Percentiles rank a stretch among this genome's conserved stretches.
phyloP scores from a whole-genome alignment of 2,113 vertebrate species.

The Microtus ochrogaster region DNA sequence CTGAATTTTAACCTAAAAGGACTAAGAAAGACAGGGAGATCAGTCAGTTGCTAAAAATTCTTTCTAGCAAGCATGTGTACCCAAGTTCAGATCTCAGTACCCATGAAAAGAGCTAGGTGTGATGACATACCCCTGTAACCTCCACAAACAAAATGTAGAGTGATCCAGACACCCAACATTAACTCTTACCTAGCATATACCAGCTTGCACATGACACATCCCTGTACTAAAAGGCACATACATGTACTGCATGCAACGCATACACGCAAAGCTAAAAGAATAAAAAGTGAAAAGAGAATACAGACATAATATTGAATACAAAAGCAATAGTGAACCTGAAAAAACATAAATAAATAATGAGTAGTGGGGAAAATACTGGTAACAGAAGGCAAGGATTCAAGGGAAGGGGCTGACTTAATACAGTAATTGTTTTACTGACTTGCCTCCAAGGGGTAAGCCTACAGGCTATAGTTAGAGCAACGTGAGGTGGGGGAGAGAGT shows the following conservation, averaged over 20 bases:
- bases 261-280: background rate
- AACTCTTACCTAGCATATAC: background rate
- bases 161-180: background rate
- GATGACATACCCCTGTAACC: background rate
- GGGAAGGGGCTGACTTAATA: background rate
- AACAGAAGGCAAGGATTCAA: background rate
- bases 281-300: background rate
- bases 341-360: background rate
- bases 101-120: background rate
- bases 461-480: background rate
- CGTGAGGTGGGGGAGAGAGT: background rate
- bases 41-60: background rate
- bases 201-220: background rate
- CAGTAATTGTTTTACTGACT: background rate
- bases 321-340: background rate
- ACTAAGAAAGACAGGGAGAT: background rate
- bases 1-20: constrained; percentile 27
- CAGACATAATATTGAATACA: background rate
- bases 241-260: background rate
- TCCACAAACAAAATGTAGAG: background rate
- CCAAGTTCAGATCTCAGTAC: background rate
- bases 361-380: background rate
- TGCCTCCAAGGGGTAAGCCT: background rate
- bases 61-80: background rate
- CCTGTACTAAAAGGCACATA: background rate